Evolutionary conservation across 1,140 invertebrate genomes (phyloP).

Genomic region (Apis laboriosa): DNA sequence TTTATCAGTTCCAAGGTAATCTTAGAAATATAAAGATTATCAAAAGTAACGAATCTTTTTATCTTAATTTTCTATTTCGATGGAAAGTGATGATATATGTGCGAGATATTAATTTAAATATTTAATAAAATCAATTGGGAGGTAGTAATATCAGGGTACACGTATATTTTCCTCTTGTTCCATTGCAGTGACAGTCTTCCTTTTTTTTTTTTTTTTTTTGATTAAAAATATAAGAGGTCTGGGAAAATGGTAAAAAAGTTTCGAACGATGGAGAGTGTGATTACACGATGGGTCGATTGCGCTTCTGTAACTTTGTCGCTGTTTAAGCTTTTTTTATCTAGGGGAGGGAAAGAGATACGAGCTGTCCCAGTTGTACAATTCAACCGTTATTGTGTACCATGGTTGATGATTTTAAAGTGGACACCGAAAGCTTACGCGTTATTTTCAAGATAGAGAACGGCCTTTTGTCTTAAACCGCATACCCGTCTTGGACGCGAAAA

Average conservation of each 20-base stretch:
- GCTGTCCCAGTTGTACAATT: slow-evolving; percentile 4
- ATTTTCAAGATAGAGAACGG: background rate
- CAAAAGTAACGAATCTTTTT: too few species aligned
- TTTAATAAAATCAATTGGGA: too few species aligned
- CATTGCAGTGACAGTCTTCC: background rate
- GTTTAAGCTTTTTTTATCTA: slow-evolving; percentile 1
- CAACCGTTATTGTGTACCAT: background rate
- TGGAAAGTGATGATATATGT: too few species aligned
- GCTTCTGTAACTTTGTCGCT: slow-evolving; percentile 3
- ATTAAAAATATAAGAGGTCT: background rate
- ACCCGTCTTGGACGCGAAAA: too few species aligned
- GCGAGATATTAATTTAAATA: too few species aligned
- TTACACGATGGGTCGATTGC: background rate
- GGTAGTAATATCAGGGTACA: too few species aligned
- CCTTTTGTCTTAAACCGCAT: background rate
- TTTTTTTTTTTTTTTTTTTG: background rate
- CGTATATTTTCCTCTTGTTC: background rate
- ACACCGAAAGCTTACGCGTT: background rate
- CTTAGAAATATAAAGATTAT: too few species aligned
- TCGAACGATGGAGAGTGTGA: background rate
- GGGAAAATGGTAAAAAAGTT: background rate
- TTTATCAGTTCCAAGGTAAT: too few species aligned
- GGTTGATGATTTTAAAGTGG: background rate
- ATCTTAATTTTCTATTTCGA: too few species aligned
- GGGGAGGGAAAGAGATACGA: background rate